phyloP scores from a whole-genome alignment of 2,113 vertebrate genomes.

The Rousettus leschenaultii region DNA sequence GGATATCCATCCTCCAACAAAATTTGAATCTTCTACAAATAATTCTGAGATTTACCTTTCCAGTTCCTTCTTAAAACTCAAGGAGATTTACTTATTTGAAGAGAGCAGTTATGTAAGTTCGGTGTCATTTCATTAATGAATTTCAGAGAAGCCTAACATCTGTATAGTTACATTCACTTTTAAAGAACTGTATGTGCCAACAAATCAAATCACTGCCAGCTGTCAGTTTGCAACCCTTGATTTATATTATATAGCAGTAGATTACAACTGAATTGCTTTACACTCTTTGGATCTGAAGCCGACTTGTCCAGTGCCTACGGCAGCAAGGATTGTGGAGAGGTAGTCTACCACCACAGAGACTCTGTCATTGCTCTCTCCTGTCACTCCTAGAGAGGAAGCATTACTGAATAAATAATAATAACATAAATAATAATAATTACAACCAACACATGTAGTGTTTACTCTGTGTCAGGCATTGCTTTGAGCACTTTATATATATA shows the following conservation, averaged over 20 bases:
- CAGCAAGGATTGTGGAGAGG: background rate
- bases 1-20: background rate
- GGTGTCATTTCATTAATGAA: background rate
- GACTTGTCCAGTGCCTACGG: background rate
- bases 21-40: background rate
- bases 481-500: background rate
- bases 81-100: background rate
- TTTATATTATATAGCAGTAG: background rate
- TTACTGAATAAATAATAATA: background rate
- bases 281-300: background rate
- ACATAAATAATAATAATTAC: background rate
- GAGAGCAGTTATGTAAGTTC: background rate
- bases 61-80: slow-evolving; percentile 21
- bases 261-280: background rate
- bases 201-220: background rate
- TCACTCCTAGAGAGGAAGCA: background rate
- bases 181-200: background rate
- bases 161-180: background rate
- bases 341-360: background rate
- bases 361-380: background rate
- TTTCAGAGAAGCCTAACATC: background rate
- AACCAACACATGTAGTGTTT: background rate
- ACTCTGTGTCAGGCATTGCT: background rate
- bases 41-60: slow-evolving; percentile 4
- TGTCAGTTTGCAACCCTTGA: background rate